Evolutionary conservation across 2,113 vertebrate genomes (phyloP).

Genomic region (Vidua macroura): DNA sequence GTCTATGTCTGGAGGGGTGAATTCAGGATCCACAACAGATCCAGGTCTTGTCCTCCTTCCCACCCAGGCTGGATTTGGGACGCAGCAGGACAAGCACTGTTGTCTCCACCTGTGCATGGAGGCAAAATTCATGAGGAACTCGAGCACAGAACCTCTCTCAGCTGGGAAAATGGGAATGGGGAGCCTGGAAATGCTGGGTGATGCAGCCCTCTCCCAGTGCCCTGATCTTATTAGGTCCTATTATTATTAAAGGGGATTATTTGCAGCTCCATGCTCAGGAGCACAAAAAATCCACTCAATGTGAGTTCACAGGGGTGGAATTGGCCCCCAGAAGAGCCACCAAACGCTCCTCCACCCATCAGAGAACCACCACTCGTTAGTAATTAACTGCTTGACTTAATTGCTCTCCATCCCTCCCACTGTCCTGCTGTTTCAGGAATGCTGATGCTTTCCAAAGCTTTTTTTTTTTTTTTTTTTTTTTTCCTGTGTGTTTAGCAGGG

Average conservation of each 20-base stretch:
- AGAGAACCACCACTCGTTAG: not conserved
- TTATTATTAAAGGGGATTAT: not conserved
- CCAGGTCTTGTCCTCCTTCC: not conserved
- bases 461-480: not conserved
- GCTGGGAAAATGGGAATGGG: not conserved
- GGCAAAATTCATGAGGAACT: accelerated
- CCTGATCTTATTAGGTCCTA: not conserved
- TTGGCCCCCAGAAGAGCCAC: not conserved
- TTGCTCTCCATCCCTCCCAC: not conserved
- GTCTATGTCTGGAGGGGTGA: accelerated
- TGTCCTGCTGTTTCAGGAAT: constrained; percentile 19
- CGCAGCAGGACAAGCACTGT: accelerated
- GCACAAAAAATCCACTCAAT: accelerated
- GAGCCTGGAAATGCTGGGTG: not conserved
- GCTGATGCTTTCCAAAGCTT: constrained; percentile 50
- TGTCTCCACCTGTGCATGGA: not conserved
- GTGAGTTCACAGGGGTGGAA: not conserved
- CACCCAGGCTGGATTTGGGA: not conserved
- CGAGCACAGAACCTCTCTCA: accelerated
- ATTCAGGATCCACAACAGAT: accelerated
- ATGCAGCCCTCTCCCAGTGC: not conserved
- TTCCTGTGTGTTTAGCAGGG: not conserved
- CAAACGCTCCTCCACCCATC: not conserved
- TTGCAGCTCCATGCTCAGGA: accelerated
- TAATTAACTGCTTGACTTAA: constrained; percentile 59